Base-by-base conservation (phyloP, 2,888 invertebrate genomes). In the Dysmachus trigonus region DNA sequence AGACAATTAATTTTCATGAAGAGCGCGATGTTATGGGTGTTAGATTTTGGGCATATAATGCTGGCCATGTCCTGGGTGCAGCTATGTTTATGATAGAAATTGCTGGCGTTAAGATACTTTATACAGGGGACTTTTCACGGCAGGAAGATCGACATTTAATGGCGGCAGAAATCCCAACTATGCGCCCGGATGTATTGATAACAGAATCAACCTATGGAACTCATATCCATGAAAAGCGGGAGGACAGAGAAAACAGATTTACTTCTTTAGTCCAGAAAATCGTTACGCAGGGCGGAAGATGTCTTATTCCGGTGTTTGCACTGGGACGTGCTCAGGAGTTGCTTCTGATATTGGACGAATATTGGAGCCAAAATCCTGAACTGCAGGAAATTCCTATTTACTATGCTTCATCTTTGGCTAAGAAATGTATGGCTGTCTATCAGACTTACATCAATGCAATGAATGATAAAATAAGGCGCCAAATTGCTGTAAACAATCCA, bases 41-140 rank as follows among this genome's bases (percentile, higher is more conserved):
- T 0, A 95, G 97, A 90, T 99, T 99, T 93, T 99, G 99, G 97
- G 98, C 99, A 0, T 99, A 99, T 92, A 98, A 98, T 91, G 99
- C 99, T 0, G 99, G 99, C 0, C 99, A 99, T 92, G 99, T 99
- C 2, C 93, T 99, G 0, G 99, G 99, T 0, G 99, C 99, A 0
- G 99, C 99, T 85, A 99, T 99, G 99, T 99, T 99, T 91, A 99
- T 99, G 98, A 97, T 99, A 87, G 99, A 99, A 93, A 99, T 99
- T 81, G 99, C 99, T 38, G 99, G 99, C 15, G 98, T 99, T 1
- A 98, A 98, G 93, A 94, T 98, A 87, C 92, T 99, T 15, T 99
- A 99, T 91, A 99, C 99, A 0, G 99, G 99, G 0, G 99, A 99
- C 90, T 99, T 99, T 91, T 99, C 99, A 1, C 93, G 99, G 76